Evolutionary conservation across 2,113 vertebrate genomes (phyloP).

Genomic region (Heptranchias perlo): DNA sequence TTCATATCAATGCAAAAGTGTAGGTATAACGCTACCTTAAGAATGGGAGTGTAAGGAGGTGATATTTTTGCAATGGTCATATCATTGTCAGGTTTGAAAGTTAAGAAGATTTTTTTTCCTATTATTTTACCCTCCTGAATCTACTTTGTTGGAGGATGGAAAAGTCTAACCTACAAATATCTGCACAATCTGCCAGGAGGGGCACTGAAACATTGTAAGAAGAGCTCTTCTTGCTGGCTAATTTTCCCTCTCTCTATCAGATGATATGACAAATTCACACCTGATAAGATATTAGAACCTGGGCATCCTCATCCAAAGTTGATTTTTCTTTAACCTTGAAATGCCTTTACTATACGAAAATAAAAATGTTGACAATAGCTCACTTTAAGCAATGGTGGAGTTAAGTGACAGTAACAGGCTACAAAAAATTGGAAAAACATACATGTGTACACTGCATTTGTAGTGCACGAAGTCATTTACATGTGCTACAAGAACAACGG

Average conservation of each 20-base stretch:
- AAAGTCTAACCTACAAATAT: neutral
- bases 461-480: neutral
- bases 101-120: neutral
- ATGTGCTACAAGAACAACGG: neutral
- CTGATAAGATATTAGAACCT: neutral
- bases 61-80: neutral
- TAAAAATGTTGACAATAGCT: neutral
- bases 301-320: neutral
- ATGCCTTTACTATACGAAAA: neutral
- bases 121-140: neutral
- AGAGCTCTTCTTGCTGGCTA: neutral
- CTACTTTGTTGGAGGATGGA: neutral
- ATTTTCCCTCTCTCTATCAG: neutral
- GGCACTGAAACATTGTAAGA: neutral
- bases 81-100: neutral
- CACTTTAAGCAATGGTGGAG: neutral
- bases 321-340: neutral
- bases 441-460: neutral
- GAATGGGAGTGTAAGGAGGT: neutral
- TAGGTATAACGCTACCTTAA: neutral
- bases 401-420: neutral
- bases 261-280: neutral
- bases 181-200: neutral
- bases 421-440: neutral
- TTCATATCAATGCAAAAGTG: neutral